Percentiles rank a stretch among this genome's conserved stretches.
These are phyloP conservation scores for Macrosoma leucophasiata DNA, from an alignment of 2,888 invertebrate genomes.

Conservation along the genomic window DNA sequence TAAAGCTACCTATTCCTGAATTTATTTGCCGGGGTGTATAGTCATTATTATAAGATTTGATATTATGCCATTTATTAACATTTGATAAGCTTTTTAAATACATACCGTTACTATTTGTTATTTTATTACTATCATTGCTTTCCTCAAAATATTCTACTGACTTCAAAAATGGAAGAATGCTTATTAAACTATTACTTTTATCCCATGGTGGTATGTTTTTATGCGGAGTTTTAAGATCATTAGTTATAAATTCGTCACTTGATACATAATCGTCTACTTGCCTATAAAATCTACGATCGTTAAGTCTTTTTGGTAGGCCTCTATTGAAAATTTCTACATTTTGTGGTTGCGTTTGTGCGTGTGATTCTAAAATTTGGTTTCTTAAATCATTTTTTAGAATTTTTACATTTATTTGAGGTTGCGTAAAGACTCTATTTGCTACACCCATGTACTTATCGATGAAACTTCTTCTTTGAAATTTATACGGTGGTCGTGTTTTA, in stretches of 20 bases:
- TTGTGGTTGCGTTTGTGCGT: conserved; percentile 40
- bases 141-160: conserved; percentile 45
- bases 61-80: conserved; percentile 59
- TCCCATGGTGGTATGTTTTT: too few species aligned
- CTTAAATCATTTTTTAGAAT: conserved; percentile 48
- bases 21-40: conserved; percentile 48
- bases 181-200: conserved; percentile 34
- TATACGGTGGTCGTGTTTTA: conserved; percentile 41
- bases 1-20: too few species aligned
- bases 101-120: conserved; percentile 31
- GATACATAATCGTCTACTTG: conserved; percentile 29
- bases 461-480: conserved; percentile 43
- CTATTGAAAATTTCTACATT: conserved; percentile 48
- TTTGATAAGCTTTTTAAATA: conserved; percentile 44
- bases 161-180: conserved; percentile 53
- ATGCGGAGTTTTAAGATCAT: conserved; percentile 24
- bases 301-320: conserved; percentile 33
- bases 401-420: conserved; percentile 52
- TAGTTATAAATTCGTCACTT: conserved; percentile 27
- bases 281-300: conserved; percentile 41
- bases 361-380: conserved; percentile 42
- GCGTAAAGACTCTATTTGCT: conserved; percentile 33
- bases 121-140: conserved; percentile 29
- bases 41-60: conserved; percentile 53
- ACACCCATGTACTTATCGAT: conserved; percentile 36